These are phyloP conservation scores for Fissipunctia ypsillon DNA, from an alignment of 2,888 invertebrate species.

Conservation along the genomic window DNA sequence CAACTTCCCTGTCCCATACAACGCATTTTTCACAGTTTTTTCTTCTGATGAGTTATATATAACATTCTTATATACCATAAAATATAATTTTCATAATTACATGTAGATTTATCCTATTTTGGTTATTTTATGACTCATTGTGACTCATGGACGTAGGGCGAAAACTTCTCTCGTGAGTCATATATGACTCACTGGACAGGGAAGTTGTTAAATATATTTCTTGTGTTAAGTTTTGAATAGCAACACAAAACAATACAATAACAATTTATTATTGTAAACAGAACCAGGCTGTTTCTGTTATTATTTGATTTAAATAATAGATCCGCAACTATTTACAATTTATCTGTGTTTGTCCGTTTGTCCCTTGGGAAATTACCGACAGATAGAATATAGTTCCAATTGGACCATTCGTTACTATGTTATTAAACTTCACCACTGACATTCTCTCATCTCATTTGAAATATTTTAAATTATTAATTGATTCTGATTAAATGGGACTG, in stretches of 20 bases:
- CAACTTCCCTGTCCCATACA: too few species aligned
- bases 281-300: not conserved
- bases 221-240: not conserved
- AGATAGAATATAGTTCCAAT: constrained; percentile 28
- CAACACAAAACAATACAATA: constrained; percentile 17
- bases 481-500: constrained; percentile 8
- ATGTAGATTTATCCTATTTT: too few species aligned
- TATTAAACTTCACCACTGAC: constrained; percentile 8
- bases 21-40: too few species aligned
- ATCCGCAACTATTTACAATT: constrained; percentile 5
- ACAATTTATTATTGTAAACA: constrained; percentile 16
- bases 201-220: constrained; percentile 1
- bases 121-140: too few species aligned
- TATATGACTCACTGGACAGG: too few species aligned
- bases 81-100: too few species aligned
- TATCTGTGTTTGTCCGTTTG: constrained; percentile 6
- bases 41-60: too few species aligned
- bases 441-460: not conserved
- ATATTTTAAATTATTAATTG: constrained; percentile 8
- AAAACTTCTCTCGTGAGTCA: too few species aligned
- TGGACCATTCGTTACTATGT: constrained; percentile 7
- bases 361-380: constrained; percentile 39
- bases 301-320: constrained; percentile 26
- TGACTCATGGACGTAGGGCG: too few species aligned
- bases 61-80: too few species aligned